phyloP scores from a whole-genome alignment of 1,140 invertebrate species.

The Caenorhabditis elegans region WBcel235 BX284604.4:11816501-11817000 shows the following conservation, averaged over 20 bases:
- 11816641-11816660: neutral
- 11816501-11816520: neutral
- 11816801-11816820: neutral
- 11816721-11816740: neutral
- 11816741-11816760: conserved; percentile 24
- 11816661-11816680: neutral
- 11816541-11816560: neutral
- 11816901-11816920: conserved; percentile 19
- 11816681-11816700: neutral
- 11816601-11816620: neutral
- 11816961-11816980: conserved; percentile 34
- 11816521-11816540: neutral
- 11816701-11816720: neutral
- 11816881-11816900: neutral
- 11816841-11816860: neutral
- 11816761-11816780: conserved; percentile 13
- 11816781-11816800: conserved; percentile 22
- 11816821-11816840: neutral
- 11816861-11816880: neutral
- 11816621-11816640: neutral
- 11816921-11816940: conserved; percentile 21
- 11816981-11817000: neutral
- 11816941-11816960: conserved; percentile 31
- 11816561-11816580: neutral
- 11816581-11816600: neutral